A percentile compares a stretch with the other conserved stretches of the same genome.
Conservation (phyloP, 2,888 invertebrate species). For the Andrena camellia region DNA sequence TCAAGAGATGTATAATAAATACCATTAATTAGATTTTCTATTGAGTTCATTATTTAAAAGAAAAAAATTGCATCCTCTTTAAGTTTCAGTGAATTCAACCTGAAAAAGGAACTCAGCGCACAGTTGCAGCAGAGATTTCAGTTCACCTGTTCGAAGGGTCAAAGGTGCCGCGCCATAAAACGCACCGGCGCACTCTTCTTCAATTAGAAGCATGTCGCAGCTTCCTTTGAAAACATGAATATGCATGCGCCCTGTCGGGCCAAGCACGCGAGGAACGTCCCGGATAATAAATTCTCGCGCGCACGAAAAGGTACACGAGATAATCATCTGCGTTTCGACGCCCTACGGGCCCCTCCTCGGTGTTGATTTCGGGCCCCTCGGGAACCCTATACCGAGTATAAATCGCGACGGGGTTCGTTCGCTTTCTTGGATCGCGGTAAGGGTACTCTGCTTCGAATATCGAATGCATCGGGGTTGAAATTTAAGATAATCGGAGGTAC, state of each 20-base stretch:
- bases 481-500: background rate
- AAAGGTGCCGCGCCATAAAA: background rate
- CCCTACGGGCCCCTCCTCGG: slow-evolving; percentile 13
- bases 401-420: slow-evolving; percentile 11
- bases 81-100: background rate
- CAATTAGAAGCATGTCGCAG: slow-evolving; percentile 71
- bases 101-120: no score
- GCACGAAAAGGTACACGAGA: slow-evolving; percentile 47
- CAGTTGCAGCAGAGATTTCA: background rate
- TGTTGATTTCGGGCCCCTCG: slow-evolving; percentile 30
- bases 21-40: no score
- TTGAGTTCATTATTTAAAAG: no score
- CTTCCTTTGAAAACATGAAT: slow-evolving; percentile 63
- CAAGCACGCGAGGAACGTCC: slow-evolving; percentile 59
- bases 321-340: slow-evolving; percentile 50
- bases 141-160: background rate
- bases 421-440: background rate
- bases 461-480: background rate
- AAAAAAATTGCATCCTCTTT: no score
- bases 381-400: slow-evolving; percentile 20
- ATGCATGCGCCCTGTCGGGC: slow-evolving; percentile 55
- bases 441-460: slow-evolving; percentile 1
- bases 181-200: slow-evolving; percentile 36
- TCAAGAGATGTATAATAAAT: no score
- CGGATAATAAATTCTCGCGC: slow-evolving; percentile 64